These are phyloP conservation scores for Scaptomyza hsui DNA, from an alignment of 1,140 invertebrate species.

Conservation along the genomic window DNA sequence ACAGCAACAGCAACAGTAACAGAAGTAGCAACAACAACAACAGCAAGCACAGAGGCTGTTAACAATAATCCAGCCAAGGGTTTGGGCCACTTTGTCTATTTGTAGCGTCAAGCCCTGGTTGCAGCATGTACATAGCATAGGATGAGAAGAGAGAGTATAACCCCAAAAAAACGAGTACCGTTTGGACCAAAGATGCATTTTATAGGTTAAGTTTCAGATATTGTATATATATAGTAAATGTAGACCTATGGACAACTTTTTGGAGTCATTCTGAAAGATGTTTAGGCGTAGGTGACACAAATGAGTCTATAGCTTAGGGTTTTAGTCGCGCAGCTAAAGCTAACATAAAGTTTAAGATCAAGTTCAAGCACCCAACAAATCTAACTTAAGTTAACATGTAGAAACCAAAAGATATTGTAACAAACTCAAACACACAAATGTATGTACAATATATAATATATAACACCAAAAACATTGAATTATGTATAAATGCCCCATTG, in stretches of 20 bases:
- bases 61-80: conserved; percentile 83
- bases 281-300: conserved; percentile 10
- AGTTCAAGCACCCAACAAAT: conserved; percentile 21
- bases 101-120: conserved; percentile 49
- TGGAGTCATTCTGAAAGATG: background rate
- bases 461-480: background rate
- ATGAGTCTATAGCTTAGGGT: conserved; percentile 73
- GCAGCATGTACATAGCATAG: conserved; percentile 37
- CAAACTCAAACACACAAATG: conserved; percentile 14
- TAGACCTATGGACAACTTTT: background rate
- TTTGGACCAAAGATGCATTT: conserved; percentile 80
- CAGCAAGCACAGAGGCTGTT: conserved; percentile 62
- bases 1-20: background rate
- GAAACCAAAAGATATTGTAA: conserved; percentile 73
- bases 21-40: conserved; percentile 6
- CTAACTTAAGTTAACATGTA: conserved; percentile 48
- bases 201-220: conserved; percentile 56
- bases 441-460: background rate
- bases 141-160: conserved; percentile 6
- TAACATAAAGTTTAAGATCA: conserved; percentile 51
- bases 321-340: conserved; percentile 60
- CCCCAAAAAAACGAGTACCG: conserved; percentile 51
- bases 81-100: conserved; percentile 78
- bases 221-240: conserved; percentile 1
- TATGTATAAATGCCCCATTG: background rate